Percentiles rank a stretch among this genome's conserved stretches.
phyloP scores from a whole-genome alignment of 2,113 vertebrate genomes.

The Noctilio leporinus region DNA sequence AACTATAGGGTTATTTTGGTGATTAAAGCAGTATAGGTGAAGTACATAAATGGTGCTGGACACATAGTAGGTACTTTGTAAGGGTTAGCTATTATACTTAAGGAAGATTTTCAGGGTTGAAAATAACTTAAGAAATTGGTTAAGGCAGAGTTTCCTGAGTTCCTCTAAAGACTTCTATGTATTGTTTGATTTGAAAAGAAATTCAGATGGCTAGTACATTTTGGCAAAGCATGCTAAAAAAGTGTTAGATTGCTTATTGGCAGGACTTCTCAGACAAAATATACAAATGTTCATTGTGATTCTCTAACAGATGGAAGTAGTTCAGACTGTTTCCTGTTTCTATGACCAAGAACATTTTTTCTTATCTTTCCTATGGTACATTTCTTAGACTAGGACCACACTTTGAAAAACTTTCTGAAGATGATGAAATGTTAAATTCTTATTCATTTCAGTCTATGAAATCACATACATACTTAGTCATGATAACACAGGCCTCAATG shows the following conservation, averaged over 20 bases:
- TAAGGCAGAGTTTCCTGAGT: neutral
- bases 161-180: neutral
- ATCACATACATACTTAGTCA: neutral
- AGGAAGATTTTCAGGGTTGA: neutral
- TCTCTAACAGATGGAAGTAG: neutral
- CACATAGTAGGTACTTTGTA: neutral
- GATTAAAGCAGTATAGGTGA: neutral
- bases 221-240: neutral
- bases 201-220: neutral
- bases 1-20: neutral
- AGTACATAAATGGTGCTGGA: neutral
- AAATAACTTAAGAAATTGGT: neutral
- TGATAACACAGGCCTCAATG: neutral
- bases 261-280: neutral
- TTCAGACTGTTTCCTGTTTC: constrained; percentile 1
- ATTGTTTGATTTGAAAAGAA: neutral
- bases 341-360: neutral
- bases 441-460: neutral
- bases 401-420: neutral
- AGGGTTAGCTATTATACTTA: neutral
- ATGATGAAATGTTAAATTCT: neutral
- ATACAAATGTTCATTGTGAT: neutral
- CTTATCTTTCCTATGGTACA: neutral
- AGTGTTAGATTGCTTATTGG: neutral
- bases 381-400: constrained; percentile 2